Percentiles rank a stretch among this genome's conserved stretches.
Conservation (phyloP, 2,113 vertebrate genomes). For the Speoplatyrhinus poulsoni region DNA sequence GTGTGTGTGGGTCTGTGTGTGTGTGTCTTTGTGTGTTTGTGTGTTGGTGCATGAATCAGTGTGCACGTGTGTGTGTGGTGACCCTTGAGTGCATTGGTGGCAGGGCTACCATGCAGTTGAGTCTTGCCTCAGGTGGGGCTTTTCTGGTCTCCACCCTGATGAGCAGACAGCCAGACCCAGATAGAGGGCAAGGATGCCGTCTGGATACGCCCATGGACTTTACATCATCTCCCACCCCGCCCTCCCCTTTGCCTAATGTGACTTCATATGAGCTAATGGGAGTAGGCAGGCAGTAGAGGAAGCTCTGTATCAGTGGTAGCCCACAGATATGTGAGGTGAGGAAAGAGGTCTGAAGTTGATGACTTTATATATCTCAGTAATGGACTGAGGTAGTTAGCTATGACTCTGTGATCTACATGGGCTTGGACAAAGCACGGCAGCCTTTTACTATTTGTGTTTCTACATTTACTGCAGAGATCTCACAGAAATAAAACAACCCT, state of each 20-base stretch:
- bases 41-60: background rate
- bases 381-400: too few species aligned
- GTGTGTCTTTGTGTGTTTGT: background rate
- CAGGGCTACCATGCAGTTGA: background rate
- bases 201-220: slow-evolving; percentile 51
- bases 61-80: background rate
- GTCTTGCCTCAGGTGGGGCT: slow-evolving; percentile 14
- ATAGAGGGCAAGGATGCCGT: slow-evolving; percentile 23
- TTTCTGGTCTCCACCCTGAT: slow-evolving; percentile 40
- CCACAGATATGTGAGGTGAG: background rate
- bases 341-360: background rate
- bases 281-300: slow-evolving; percentile 27
- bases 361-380: too few species aligned
- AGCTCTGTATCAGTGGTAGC: background rate
- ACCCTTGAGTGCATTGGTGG: background rate
- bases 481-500: background rate
- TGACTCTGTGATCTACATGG: too few species aligned
- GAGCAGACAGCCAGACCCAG: slow-evolving; percentile 39
- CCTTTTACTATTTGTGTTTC: slow-evolving; percentile 32
- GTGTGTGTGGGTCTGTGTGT: background rate
- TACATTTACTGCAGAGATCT: slow-evolving; percentile 23
- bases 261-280: slow-evolving; percentile 36
- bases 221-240: slow-evolving; percentile 24
- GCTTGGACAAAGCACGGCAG: background rate
- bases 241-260: slow-evolving; percentile 52